Percentiles rank a stretch among this genome's conserved stretches.
These are phyloP conservation scores for Vesta saturnalis DNA, from an alignment of 2,888 invertebrate species.

Conservation along the genomic window DNA sequence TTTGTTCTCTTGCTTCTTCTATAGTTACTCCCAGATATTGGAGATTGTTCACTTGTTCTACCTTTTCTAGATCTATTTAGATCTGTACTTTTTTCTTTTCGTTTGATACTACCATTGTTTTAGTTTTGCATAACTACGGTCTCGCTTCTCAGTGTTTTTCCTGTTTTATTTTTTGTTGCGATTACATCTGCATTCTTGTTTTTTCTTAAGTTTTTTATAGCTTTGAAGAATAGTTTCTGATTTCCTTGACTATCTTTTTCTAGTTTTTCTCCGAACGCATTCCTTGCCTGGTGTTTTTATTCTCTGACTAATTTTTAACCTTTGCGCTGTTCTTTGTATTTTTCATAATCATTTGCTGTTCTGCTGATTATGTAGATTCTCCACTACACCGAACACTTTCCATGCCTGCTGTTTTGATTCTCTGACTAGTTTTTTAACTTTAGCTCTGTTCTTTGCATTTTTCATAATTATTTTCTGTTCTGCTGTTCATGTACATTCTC, in stretches of 20 bases:
- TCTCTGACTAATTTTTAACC: no score
- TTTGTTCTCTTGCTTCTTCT: conserved; percentile 8
- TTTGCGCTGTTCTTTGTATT: background rate
- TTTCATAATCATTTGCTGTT: no score
- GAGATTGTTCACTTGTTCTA: conserved; percentile 10
- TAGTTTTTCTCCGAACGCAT: background rate
- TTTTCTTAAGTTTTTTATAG: background rate
- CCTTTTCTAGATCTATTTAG: conserved; percentile 2
- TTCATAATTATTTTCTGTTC: background rate
- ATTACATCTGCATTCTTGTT: background rate
- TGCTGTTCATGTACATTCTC: background rate
- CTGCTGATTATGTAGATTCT: no score
- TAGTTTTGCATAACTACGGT: conserved; percentile 3
- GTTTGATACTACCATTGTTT: background rate
- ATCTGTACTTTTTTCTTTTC: background rate
- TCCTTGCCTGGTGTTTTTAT: background rate
- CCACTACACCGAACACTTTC: no score
- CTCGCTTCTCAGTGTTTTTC: background rate
- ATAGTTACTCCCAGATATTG: conserved; percentile 11
- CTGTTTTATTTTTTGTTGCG: background rate
- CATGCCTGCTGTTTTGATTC: background rate
- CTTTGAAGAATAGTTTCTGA: background rate
- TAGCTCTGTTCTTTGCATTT: background rate
- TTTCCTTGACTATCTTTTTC: background rate
- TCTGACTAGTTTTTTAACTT: background rate